Base-by-base conservation (phyloP, 1,140 invertebrate species). In the Camponotus floridanus region DNA sequence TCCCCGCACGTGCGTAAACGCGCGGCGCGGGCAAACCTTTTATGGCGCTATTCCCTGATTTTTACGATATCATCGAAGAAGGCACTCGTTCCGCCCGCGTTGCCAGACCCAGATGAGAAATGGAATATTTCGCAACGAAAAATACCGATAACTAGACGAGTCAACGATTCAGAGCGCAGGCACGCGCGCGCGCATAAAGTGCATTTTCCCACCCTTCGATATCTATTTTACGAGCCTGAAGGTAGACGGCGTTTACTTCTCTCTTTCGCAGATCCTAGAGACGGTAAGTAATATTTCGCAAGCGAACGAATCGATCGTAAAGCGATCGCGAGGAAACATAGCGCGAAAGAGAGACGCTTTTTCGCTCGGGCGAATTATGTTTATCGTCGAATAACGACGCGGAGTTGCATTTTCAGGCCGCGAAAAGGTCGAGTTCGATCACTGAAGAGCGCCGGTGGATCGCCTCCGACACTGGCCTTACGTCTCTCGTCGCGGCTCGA, bases 51-150 rank as follows among this genome's bases (percentile, higher is more conserved):
- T 85, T 87, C 31, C 48, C 26, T 67, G 55, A 80, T 85, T 85
- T 90, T 91, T 88, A 90, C 21, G 86, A 85, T 68, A 85, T 86
- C 76, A 76, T 55, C 83, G 48, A 67, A 45, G 13, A 55, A 26
- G 48, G 61, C 21, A 13, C 59, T 76, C n/a, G 15, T 33, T 18
- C 18, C 15, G 21, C 62, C 31, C 33, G 39, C 21, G 48, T 33
- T 48, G 48, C 33, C 57, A n/a, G 6, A 45, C 61, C 13, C 36
- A 74, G 39, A 83, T 74, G 79, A 71, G 67, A n/a, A 76, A 62
- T 21, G 59, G 15, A 21, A 21, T 78, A 42, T 55, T 39, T 51
- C 45, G 70, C 71, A 13, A 8, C 71, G 42, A 67, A 78, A 78
- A 85, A 85, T 39, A 39, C 26, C 26, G 48, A 85, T 85, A 51